Percentiles rank a stretch among this genome's conserved stretches.
These are phyloP conservation scores for Monochamus alternatus DNA, from an alignment of 2,888 invertebrate species.

Conservation along the genomic window DNA sequence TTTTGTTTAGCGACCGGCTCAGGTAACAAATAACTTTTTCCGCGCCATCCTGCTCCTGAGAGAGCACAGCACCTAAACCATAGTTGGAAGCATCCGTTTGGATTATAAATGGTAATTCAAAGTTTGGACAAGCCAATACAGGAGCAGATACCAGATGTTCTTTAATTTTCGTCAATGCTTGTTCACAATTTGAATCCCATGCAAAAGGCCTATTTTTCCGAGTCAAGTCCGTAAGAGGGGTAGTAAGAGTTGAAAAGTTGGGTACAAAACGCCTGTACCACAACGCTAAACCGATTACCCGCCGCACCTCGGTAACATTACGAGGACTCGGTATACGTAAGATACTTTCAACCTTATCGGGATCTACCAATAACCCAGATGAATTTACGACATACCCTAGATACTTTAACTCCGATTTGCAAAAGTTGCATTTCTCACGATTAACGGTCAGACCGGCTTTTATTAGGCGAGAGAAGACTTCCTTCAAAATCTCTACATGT, in stretches of 20 bases:
- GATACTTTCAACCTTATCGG: no score
- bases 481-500: no score
- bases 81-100: slow-evolving; percentile 29
- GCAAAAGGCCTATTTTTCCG: neutral
- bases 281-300: slow-evolving; percentile 1
- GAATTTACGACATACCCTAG: no score
- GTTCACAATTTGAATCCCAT: slow-evolving; percentile 14
- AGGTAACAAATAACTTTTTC: slow-evolving; percentile 31
- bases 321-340: no score
- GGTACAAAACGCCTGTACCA: slow-evolving; percentile 2
- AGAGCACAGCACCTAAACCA: slow-evolving; percentile 35
- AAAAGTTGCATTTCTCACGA: no score
- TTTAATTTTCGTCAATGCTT: neutral
- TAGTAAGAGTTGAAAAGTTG: neutral
- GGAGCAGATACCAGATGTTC: slow-evolving; percentile 10
- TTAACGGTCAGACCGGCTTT: no score
- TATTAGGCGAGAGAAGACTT: no score
- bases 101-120: neutral
- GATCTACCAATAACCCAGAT: no score
- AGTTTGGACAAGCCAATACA: slow-evolving; percentile 1
- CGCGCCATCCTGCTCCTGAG: slow-evolving; percentile 25
- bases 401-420: no score
- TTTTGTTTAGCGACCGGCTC: slow-evolving; percentile 12
- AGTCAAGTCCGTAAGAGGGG: neutral
- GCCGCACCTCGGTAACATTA: neutral